phyloP scores from a whole-genome alignment of 1,140 invertebrate genomes.

The Brachystomella parvula region DNA sequence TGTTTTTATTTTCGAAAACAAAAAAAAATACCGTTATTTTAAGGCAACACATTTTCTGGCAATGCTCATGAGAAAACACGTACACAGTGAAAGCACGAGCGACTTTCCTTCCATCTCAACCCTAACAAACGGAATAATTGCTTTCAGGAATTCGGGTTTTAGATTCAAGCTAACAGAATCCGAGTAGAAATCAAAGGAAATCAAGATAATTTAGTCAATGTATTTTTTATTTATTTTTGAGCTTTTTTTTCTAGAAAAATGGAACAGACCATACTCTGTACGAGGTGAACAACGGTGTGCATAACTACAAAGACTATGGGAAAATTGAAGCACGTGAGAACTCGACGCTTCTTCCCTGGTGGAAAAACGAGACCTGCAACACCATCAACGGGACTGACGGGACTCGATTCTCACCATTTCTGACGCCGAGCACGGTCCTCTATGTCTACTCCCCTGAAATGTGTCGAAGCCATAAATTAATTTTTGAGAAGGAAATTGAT shows the following conservation, averaged over 20 bases:
- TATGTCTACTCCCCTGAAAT: conserved; percentile 20
- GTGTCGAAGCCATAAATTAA: conserved; percentile 51
- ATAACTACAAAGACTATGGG: conserved; percentile 58
- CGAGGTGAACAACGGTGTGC: conserved; percentile 58
- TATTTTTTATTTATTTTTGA: background rate
- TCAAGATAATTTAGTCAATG: background rate
- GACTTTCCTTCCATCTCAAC: too few species aligned
- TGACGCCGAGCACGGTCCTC: conserved; percentile 43
- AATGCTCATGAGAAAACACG: too few species aligned
- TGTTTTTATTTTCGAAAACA: too few species aligned
- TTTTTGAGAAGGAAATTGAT: conserved; percentile 50
- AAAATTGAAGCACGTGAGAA: conserved; percentile 54
- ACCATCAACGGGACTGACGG: conserved; percentile 62
- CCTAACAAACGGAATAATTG: too few species aligned
- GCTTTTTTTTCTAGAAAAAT: conserved; percentile 50
- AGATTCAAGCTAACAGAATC: too few species aligned
- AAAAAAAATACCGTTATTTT: too few species aligned
- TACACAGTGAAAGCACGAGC: too few species aligned
- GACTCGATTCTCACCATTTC: conserved; percentile 63
- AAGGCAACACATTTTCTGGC: too few species aligned
- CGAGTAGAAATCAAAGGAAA: background rate
- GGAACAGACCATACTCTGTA: conserved; percentile 49
- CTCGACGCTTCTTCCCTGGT: conserved; percentile 49
- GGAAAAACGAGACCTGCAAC: conserved; percentile 56
- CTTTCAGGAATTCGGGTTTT: too few species aligned